Conservation (phyloP, 2,888 invertebrate species). For the Cerceris rybyensis region DNA sequence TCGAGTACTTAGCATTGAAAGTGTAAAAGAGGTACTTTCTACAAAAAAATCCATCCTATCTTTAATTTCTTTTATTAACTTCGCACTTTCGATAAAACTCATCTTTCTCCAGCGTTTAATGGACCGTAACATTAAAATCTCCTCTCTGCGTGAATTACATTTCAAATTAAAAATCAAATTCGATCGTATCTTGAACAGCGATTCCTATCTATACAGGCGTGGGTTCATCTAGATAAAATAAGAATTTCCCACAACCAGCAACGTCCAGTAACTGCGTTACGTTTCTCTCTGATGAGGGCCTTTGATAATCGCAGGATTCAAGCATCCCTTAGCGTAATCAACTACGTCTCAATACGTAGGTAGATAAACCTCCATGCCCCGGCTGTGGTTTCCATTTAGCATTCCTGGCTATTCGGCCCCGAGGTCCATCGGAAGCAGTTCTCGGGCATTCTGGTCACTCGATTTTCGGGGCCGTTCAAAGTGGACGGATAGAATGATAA, state of each 20-base stretch:
- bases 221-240: not conserved
- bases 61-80: too few species aligned
- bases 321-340: conserved; percentile 3
- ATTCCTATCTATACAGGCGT: too few species aligned
- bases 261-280: not conserved
- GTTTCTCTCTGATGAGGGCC: conserved; percentile 1
- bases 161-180: too few species aligned
- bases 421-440: conserved; percentile 31
- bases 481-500: conserved; percentile 79
- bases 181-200: too few species aligned
- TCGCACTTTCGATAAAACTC: too few species aligned
- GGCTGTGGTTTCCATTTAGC: conserved; percentile 45
- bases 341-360: conserved; percentile 6
- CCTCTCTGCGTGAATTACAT: too few species aligned
- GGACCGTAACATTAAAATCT: too few species aligned
- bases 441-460: conserved; percentile 55
- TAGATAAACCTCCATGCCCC: conserved; percentile 15
- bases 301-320: not conserved
- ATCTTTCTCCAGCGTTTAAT: too few species aligned
- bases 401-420: conserved; percentile 22
- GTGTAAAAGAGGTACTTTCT: too few species aligned
- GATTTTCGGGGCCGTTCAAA: conserved; percentile 71
- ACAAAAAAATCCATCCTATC: too few species aligned
- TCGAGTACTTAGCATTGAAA: not conserved
- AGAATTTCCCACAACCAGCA: not conserved